Base-by-base conservation (phyloP, 2,888 invertebrate species). In the Anodontia alba region DNA sequence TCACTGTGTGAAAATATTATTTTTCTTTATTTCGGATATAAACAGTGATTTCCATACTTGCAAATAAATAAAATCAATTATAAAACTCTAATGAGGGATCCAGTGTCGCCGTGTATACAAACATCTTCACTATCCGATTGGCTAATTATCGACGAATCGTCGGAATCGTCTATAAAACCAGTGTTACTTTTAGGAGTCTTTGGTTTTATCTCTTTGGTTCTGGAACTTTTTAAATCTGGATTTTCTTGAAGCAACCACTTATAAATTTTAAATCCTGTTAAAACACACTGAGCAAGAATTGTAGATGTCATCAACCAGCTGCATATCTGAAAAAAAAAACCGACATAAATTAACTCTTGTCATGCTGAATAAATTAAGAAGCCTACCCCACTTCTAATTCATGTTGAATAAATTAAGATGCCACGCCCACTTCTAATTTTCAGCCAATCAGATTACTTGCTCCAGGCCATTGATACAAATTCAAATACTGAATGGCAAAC, bases 251-350 rank as follows among this genome's bases (percentile, higher is more conserved):
- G n/a, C 3, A 82, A 51, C 82, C 83, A 83, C 12, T 20, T 17
- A 54, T 83, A 83, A 0, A 83, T 74, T 72, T 83, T 83, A 49
- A 77, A 83, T 10, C 83, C 83, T 68, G 78, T 67, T 10, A 80
- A 71, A 0, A 83, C 20, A 1, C 71, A 77, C 23, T 83, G 83
- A 51, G 54, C 43, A 20, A 83, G 29, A 8, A 83, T n/a, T 10
- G 83, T 54, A 10, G 80, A 57, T 54, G 75, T 80, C 71, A 77
- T 51, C 15, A 80, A 33, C 83, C 83, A 83, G 23, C 80, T 73
- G 29, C 80, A 72, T 15, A 80, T 72, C 83, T 83, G 83, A 31
- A 80, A 71, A 49, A 20, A 15, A n/a, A 20, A 49, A n/a, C n/a
- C n/a, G n/a, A n/a, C n/a, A n/a, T n/a, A n/a, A n/a, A n/a, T n/a